Evolutionary conservation across 2,888 invertebrate species (phyloP).

Genomic region (Drosophila phalerata): DNA sequence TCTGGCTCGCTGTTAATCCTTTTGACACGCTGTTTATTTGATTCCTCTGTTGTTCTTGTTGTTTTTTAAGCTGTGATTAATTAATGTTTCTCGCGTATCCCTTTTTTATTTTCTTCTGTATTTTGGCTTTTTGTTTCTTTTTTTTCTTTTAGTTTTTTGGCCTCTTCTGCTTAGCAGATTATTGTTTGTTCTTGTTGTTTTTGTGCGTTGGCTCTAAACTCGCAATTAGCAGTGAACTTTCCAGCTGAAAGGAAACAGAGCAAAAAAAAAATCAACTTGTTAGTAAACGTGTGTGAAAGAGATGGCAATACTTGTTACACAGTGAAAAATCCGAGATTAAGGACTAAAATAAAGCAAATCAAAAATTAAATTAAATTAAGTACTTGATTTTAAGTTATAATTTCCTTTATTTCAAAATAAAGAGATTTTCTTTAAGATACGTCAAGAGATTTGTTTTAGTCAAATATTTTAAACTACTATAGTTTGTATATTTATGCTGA

Average conservation of each 20-base stretch:
- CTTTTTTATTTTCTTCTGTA: conserved; percentile 55
- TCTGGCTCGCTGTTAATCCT: conserved; percentile 44
- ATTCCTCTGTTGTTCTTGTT: conserved; percentile 29
- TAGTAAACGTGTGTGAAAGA: conserved; percentile 9
- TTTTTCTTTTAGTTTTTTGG: conserved; percentile 18
- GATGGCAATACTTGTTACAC: conserved; percentile 4
- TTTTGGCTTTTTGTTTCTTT: conserved; percentile 7
- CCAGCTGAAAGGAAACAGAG: conserved; percentile 72
- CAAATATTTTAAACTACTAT: too few relatives aligned
- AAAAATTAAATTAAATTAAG: too few relatives aligned
- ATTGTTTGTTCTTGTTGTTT: conserved; percentile 25
- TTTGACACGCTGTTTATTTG: conserved; percentile 63
- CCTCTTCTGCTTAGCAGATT: too few relatives aligned
- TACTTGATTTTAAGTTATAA: too few relatives aligned
- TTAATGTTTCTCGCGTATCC: conserved; percentile 66
- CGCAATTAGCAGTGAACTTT: conserved; percentile 82
- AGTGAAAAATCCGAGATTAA: not conserved
- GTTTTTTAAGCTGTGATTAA: conserved; percentile 72
- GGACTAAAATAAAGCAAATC: too few relatives aligned
- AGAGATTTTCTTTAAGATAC: too few relatives aligned
- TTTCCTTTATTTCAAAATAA: too few relatives aligned
- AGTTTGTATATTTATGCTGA: too few relatives aligned
- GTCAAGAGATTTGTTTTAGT: too few relatives aligned
- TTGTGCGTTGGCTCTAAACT: conserved; percentile 9
- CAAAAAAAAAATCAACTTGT: conserved; percentile 28